These are phyloP conservation scores for Anagyrus pseudococci DNA, from an alignment of 2,888 invertebrate genomes.

Conservation along the genomic window DNA sequence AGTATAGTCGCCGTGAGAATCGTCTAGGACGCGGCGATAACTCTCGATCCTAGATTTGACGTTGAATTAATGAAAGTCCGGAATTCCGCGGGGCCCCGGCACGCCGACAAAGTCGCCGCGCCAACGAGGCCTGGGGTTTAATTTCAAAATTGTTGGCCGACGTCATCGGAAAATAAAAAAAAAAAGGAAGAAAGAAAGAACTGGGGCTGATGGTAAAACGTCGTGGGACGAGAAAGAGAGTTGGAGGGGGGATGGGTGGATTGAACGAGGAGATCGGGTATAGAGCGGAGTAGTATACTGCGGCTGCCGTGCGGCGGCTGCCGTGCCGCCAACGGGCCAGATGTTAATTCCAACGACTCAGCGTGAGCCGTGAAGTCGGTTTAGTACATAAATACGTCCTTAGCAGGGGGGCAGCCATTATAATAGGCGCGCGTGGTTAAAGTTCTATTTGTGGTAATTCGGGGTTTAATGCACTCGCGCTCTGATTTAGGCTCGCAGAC, in stretches of 20 bases:
- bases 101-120: not conserved
- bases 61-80: not conserved
- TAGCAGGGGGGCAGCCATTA: slow-evolving; percentile 60
- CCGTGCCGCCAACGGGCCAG: slow-evolving; percentile 46
- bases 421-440: slow-evolving; percentile 60
- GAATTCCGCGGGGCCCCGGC: not conserved
- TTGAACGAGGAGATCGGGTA: no score
- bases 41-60: no score
- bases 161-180: slow-evolving; percentile 24
- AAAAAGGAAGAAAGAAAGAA: not conserved
- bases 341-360: slow-evolving; percentile 58
- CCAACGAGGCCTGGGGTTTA: not conserved
- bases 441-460: slow-evolving; percentile 62
- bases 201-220: slow-evolving; percentile 1
- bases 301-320: not conserved
- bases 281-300: slow-evolving; percentile 10
- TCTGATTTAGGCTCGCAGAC: slow-evolving; percentile 53
- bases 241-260: no score
- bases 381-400: slow-evolving; percentile 61
- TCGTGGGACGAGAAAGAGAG: no score
- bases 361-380: slow-evolving; percentile 58
- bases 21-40: no score
- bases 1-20: no score
- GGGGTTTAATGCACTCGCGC: slow-evolving; percentile 59
- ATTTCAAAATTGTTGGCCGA: slow-evolving; percentile 22